phyloP scores from a whole-genome alignment of 2,113 vertebrate genomes.

The Cyanistes caeruleus region DNA sequence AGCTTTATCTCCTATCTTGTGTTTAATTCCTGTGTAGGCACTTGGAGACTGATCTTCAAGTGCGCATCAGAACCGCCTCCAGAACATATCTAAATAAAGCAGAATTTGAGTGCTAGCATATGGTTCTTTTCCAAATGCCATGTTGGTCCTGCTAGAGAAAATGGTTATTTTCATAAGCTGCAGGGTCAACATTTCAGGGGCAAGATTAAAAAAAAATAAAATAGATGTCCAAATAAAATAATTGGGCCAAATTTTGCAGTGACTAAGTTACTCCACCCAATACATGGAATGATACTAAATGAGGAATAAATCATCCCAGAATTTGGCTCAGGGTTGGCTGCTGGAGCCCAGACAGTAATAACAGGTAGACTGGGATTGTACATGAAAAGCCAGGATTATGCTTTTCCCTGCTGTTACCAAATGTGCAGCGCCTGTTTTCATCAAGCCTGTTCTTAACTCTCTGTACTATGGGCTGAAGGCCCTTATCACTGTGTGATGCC shows the following conservation, averaged over 20 bases:
- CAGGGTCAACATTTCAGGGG: not conserved
- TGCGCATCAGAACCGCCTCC: conserved; percentile 19
- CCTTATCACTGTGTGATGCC: not conserved
- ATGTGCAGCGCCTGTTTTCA: conserved; percentile 6
- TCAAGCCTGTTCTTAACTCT: not conserved
- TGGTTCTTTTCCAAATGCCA: not conserved
- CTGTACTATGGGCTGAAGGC: not conserved
- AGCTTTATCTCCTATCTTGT: not conserved
- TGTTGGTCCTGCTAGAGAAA: conserved; percentile 15
- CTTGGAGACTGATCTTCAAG: not conserved
- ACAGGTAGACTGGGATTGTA: not conserved
- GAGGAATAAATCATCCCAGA: not conserved
- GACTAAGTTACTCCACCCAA: conserved; percentile 1
- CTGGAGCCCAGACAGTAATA: not conserved
- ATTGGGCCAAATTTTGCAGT: not conserved
- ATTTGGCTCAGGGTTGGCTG: not conserved
- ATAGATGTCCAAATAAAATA: not conserved
- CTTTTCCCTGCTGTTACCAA: conserved; percentile 32
- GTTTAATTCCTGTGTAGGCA: not conserved
- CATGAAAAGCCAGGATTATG: not conserved
- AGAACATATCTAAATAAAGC: conserved; percentile 25
- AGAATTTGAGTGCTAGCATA: not conserved
- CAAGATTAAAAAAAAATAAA: not conserved
- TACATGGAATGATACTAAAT: not conserved
- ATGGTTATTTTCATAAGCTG: not conserved